Conservation (phyloP, 2,888 invertebrate species). For the Trissonchulus sp. region DNA sequence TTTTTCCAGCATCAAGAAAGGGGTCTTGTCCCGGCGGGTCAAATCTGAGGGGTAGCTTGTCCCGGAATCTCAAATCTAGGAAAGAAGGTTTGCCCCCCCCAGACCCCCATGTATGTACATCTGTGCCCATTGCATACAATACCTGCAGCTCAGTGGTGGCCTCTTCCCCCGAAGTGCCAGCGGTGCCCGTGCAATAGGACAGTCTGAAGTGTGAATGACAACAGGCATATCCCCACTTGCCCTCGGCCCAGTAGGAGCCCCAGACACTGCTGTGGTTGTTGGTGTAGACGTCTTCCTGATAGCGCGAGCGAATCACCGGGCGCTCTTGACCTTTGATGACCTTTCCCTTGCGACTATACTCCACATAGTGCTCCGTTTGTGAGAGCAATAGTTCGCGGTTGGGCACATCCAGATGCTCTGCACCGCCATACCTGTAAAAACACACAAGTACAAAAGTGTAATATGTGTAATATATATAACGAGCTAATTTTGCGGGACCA, state of each 20-base stretch:
- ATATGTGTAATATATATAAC: too few species aligned
- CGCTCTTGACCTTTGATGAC: conserved; percentile 72
- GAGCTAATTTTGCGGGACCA: too few species aligned
- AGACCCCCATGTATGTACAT: too few species aligned
- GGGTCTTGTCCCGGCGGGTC: too few species aligned
- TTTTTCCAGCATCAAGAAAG: too few species aligned
- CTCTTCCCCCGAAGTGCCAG: conserved; percentile 55
- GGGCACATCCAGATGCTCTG: conserved; percentile 63
- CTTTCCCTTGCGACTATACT: conserved; percentile 88
- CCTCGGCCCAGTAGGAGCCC: conserved; percentile 90
- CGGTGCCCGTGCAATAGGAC: conserved; percentile 78
- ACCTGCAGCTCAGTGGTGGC: not conserved
- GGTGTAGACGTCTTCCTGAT: conserved; percentile 83
- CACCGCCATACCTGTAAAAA: conserved; percentile 92
- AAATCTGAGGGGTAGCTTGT: too few species aligned
- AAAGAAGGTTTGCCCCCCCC: too few species aligned
- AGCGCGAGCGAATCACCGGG: conserved; percentile 72
- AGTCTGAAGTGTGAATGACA: conserved; percentile 80
- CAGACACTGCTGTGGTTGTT: conserved; percentile 91
- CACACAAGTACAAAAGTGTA: too few species aligned
- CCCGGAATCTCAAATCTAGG: too few species aligned
- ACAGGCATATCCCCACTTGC: conserved; percentile 92
- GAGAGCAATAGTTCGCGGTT: conserved; percentile 73
- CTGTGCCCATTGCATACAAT: too few species aligned
- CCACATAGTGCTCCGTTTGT: conserved; percentile 89